These are phyloP conservation scores for Charina bottae DNA, from an alignment of 2,113 vertebrate genomes.

Conservation along the genomic window DNA sequence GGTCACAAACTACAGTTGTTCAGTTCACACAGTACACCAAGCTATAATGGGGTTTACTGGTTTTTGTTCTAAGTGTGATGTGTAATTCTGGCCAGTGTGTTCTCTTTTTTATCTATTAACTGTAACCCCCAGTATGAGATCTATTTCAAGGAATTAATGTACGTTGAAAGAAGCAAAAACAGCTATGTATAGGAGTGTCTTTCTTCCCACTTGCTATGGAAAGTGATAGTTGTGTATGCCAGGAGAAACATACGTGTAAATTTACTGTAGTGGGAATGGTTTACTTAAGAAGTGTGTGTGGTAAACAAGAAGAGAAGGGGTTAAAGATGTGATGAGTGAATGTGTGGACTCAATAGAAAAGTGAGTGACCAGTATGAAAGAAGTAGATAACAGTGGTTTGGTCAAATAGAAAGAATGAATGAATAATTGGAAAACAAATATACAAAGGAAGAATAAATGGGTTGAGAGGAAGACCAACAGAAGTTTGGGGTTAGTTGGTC, in stretches of 20 bases:
- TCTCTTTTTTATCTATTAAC: neutral
- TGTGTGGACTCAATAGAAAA: neutral
- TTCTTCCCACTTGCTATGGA: neutral
- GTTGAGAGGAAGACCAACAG: neutral
- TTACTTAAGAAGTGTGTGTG: neutral
- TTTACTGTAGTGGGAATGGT: neutral
- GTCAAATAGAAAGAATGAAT: neutral
- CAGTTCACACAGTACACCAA: neutral
- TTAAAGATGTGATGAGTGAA: neutral
- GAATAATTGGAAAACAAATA: neutral
- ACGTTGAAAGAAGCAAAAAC: neutral
- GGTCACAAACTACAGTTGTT: neutral
- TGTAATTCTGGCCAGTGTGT: neutral
- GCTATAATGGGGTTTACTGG: neutral
- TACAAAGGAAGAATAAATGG: too few species aligned
- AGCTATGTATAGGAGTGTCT: neutral
- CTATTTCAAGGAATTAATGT: neutral
- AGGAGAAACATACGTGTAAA: neutral
- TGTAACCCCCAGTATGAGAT: neutral
- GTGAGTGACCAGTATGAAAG: neutral
- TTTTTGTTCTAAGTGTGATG: neutral
- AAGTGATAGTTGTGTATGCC: neutral
- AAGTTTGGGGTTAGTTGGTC: neutral
- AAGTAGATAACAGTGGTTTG: neutral
- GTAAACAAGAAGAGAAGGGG: neutral